Percentiles rank a stretch among this genome's conserved stretches.
Conservation (phyloP, 2,888 invertebrate species). For the Apamea crenata region DNA sequence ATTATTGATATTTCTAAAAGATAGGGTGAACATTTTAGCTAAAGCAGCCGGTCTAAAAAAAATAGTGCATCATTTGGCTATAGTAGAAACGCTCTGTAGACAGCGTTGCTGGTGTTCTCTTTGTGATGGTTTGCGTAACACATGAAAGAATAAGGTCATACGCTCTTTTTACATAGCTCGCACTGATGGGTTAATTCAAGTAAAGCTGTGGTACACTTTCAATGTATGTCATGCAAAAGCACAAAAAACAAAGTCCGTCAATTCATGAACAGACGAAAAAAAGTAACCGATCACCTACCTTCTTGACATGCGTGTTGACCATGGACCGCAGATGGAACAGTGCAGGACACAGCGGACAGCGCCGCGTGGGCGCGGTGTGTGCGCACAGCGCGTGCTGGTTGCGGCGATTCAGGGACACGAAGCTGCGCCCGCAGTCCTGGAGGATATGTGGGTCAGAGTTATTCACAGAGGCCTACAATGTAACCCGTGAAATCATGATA, state of each 20-base stretch:
- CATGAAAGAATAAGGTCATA: background rate
- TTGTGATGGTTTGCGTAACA: background rate
- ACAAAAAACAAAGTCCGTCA: background rate
- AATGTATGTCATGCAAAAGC: no score
- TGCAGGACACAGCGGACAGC: slow-evolving; percentile 87
- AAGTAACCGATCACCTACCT: slow-evolving; percentile 68
- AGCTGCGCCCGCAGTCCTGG: slow-evolving; percentile 82
- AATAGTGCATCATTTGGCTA: background rate
- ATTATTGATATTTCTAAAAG: background rate
- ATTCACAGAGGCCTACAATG: no score
- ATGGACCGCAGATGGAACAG: slow-evolving; percentile 87
- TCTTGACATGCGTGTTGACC: slow-evolving; percentile 87
- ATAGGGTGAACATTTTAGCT: background rate
- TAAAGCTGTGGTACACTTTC: no score
- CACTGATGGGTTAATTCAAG: background rate
- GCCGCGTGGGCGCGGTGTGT: slow-evolving; percentile 82
- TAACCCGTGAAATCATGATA: no score
- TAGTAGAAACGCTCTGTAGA: background rate
- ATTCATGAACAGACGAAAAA: background rate
- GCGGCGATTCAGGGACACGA: slow-evolving; percentile 84
- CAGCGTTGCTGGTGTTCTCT: background rate
- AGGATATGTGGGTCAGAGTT: background rate
- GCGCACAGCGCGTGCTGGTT: slow-evolving; percentile 85
- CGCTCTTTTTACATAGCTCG: background rate
- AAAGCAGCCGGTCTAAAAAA: background rate